Conservation (phyloP, 2,888 invertebrate genomes). For the Thereva unica region DNA sequence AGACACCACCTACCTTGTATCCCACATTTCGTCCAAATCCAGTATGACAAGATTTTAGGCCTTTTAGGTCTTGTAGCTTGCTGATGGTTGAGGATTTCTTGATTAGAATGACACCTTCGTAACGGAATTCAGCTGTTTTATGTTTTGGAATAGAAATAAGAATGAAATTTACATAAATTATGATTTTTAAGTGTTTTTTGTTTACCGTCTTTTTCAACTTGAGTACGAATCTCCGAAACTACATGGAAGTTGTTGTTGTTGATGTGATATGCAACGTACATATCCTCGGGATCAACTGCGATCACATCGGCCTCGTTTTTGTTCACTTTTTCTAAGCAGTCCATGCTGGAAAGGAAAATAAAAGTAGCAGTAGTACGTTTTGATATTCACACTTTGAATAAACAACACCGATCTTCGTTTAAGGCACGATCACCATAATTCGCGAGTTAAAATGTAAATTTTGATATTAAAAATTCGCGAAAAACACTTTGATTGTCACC, state of each 20-base stretch:
- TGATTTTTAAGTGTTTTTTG: slow-evolving; percentile 7
- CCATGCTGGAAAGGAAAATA: slow-evolving; percentile 60
- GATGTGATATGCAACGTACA: slow-evolving; percentile 78
- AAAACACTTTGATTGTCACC: no score
- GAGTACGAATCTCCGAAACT: slow-evolving; percentile 75
- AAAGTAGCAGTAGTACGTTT: no score
- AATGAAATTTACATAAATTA: slow-evolving; percentile 3
- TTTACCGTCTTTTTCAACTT: slow-evolving; percentile 74
- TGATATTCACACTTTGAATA: no score
- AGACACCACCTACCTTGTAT: slow-evolving; percentile 65
- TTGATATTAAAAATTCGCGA: no score
- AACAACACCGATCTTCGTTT: no score
- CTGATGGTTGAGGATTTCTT: slow-evolving; percentile 74
- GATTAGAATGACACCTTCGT: slow-evolving; percentile 80
- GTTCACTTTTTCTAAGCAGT: slow-evolving; percentile 77
- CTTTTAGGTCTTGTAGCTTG: slow-evolving; percentile 70
- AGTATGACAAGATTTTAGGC: slow-evolving; percentile 83
- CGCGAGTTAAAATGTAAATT: no score
- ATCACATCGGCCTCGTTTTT: slow-evolving; percentile 79
- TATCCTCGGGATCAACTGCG: slow-evolving; percentile 84
- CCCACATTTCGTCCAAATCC: slow-evolving; percentile 87
- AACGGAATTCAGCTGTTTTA: slow-evolving; percentile 71
- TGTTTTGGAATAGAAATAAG: neutral
- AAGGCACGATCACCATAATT: no score
- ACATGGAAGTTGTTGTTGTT: slow-evolving; percentile 75